These are phyloP conservation scores for Noctua pronuba DNA, from an alignment of 2,888 invertebrate species.

Conservation along the genomic window DNA sequence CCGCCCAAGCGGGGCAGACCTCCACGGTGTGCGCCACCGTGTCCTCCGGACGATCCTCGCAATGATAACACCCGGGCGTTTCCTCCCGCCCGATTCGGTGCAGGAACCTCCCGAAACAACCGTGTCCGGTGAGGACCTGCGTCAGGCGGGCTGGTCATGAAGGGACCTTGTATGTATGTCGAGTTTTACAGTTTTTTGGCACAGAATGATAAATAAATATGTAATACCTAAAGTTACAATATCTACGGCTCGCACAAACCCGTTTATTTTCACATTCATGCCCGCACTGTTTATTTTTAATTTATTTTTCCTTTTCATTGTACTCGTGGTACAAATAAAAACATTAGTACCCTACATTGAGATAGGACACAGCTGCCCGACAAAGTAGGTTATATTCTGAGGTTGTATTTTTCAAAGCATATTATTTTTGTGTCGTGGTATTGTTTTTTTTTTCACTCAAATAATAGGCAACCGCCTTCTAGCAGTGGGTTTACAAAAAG, in stretches of 20 bases:
- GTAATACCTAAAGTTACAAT: not conserved
- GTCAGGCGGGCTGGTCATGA: too few relatives aligned
- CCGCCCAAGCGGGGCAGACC: too few relatives aligned
- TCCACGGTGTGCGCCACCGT: too few relatives aligned
- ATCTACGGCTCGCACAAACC: not conserved
- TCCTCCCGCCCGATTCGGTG: too few relatives aligned
- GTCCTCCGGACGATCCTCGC: too few relatives aligned
- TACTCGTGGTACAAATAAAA: slow-evolving; percentile 26
- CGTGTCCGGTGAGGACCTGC: too few relatives aligned
- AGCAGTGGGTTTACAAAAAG: not conserved
- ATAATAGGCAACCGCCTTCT: not conserved
- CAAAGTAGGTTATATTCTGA: slow-evolving; percentile 3
- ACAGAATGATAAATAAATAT: not conserved
- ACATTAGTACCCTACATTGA: slow-evolving; percentile 32
- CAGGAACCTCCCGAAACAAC: too few relatives aligned
- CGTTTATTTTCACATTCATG: slow-evolving; percentile 37
- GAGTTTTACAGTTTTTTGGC: not conserved
- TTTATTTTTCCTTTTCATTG: slow-evolving; percentile 34
- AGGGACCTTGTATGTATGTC: not conserved
- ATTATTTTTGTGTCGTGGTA: slow-evolving; percentile 21
- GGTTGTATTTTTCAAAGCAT: slow-evolving; percentile 26
- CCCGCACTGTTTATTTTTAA: slow-evolving; percentile 49
- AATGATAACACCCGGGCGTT: too few relatives aligned
- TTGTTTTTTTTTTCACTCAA: slow-evolving; percentile 14
- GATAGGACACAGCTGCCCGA: slow-evolving; percentile 34